phyloP scores from a whole-genome alignment of 2,797 vertebrate genomes.

The Natrix natrix region DNA sequence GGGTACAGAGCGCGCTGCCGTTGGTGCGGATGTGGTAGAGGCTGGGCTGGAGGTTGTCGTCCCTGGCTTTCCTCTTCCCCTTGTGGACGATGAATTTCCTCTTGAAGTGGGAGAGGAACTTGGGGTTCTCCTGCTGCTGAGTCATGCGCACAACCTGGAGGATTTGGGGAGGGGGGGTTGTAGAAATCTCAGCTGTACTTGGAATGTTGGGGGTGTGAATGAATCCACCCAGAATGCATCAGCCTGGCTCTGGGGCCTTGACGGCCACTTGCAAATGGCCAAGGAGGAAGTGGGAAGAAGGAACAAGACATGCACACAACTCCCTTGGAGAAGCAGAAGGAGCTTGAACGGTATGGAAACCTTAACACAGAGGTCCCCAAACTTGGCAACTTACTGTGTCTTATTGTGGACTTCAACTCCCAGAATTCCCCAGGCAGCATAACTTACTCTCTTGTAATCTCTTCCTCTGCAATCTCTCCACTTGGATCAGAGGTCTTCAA shows the following conservation, averaged over 20 bases:
- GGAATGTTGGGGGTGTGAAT: not conserved
- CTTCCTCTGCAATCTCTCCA: too few species aligned
- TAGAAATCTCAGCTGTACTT: accelerated
- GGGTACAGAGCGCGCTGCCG: conserved; percentile 93
- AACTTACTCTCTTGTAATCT: too few species aligned
- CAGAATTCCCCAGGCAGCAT: too few species aligned
- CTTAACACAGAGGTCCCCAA: not conserved
- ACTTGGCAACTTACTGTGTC: too few species aligned
- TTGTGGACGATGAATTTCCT: conserved; percentile 97
- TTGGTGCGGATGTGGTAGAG: conserved; percentile 97
- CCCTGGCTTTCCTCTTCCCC: conserved; percentile 87
- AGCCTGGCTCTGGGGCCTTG: not conserved
- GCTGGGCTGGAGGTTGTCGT: conserved; percentile 85
- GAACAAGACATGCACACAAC: not conserved
- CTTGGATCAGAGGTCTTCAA: too few species aligned
- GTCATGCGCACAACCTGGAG: conserved; percentile 97
- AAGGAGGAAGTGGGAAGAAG: not conserved
- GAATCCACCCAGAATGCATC: not conserved
- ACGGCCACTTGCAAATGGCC: not conserved
- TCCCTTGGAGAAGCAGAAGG: not conserved
- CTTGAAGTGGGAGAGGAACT: conserved; percentile 98
- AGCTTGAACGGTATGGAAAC: not conserved
- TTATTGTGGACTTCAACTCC: too few species aligned
- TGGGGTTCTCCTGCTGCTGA: conserved; percentile 98
- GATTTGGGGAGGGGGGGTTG: not conserved